Conservation (phyloP, 1,140 invertebrate species). For the Euura saliciscinereae region DNA sequence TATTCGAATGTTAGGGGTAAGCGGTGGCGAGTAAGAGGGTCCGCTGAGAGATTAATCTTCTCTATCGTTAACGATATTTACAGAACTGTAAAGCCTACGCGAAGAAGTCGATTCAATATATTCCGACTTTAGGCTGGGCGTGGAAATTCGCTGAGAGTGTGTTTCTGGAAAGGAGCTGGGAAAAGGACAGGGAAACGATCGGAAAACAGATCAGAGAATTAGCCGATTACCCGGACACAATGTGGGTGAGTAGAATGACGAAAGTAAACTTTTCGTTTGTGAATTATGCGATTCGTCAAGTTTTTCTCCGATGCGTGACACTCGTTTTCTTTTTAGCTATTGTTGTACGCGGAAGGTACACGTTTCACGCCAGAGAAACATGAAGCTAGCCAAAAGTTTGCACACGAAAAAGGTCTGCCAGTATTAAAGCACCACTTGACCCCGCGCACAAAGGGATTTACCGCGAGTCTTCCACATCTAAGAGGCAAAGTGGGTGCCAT, state of each 20-base stretch:
- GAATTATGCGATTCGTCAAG: slow-evolving; percentile 9
- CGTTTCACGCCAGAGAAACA: slow-evolving; percentile 89
- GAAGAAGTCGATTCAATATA: slow-evolving; percentile 88
- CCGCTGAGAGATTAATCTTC: slow-evolving; percentile 16
- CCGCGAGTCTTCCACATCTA: slow-evolving; percentile 73
- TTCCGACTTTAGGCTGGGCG: slow-evolving; percentile 94
- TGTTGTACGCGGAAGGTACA: slow-evolving; percentile 95
- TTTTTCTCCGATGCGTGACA: slow-evolving; percentile 11
- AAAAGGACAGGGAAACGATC: slow-evolving; percentile 87
- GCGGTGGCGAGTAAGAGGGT: slow-evolving; percentile 37
- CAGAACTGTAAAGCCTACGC: slow-evolving; percentile 95
- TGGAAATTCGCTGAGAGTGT: slow-evolving; percentile 94
- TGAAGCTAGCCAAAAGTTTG: slow-evolving; percentile 86
- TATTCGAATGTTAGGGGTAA: slow-evolving; percentile 77
- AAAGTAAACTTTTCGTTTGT: background rate
- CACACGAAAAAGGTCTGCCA: slow-evolving; percentile 83
- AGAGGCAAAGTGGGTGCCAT: slow-evolving; percentile 80
- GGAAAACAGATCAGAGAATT: slow-evolving; percentile 80
- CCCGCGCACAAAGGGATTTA: slow-evolving; percentile 93
- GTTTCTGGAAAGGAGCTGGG: slow-evolving; percentile 90
- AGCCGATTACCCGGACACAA: slow-evolving; percentile 85
- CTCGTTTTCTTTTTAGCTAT: slow-evolving; percentile 65
- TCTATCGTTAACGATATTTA: slow-evolving; percentile 41
- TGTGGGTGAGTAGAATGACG: slow-evolving; percentile 71
- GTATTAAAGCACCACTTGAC: slow-evolving; percentile 88